Evolutionary conservation across 2,888 invertebrate species (phyloP).

Genomic region (Hydropsyche betteni): DNA sequence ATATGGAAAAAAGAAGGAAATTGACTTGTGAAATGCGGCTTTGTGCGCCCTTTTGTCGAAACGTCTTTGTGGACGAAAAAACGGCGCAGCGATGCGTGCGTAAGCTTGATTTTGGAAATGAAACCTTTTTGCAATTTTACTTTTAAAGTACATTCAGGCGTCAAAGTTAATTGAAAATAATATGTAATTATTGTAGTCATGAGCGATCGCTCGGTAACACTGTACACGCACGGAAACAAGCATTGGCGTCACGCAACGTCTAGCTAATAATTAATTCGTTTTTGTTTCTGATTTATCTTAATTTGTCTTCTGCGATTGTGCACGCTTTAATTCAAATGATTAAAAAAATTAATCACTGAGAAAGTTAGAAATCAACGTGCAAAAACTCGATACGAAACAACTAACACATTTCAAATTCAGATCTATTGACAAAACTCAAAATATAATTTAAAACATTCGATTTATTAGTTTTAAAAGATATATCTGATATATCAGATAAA

Average conservation of each 20-base stretch:
- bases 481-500: no score
- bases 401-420: no score
- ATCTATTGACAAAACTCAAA: no score
- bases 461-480: no score
- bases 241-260: constrained; percentile 16
- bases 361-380: no score
- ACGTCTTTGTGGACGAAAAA: no score
- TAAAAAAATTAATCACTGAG: no score
- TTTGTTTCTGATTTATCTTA: constrained; percentile 15
- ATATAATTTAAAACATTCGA: no score
- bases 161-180: constrained; percentile 9
- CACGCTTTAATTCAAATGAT: not conserved
- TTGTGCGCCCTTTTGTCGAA: constrained; percentile 21
- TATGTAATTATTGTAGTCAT: not conserved
- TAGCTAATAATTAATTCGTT: not conserved
- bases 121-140: constrained; percentile 1
- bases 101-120: not conserved
- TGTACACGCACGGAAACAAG: constrained; percentile 3
- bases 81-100: no score
- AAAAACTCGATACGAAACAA: no score
- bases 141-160: not conserved
- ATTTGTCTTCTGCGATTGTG: not conserved
- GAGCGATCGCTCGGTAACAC: constrained; percentile 2
- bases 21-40: constrained; percentile 31
- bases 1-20: constrained; percentile 15